Conservation (phyloP, 1,140 invertebrate species). For the Parasteatoda tepidariorum region DNA sequence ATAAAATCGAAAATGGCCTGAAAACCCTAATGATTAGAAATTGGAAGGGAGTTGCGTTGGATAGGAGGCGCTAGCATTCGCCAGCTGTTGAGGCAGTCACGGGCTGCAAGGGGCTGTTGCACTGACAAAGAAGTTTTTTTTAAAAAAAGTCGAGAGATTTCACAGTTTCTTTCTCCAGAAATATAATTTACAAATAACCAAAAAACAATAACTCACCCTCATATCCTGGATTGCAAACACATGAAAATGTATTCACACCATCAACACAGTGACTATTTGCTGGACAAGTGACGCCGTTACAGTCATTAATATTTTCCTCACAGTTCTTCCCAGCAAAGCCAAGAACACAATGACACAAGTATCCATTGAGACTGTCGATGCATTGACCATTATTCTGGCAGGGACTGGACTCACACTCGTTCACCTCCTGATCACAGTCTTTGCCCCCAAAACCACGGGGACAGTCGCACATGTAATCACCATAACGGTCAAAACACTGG, state of each 20-base stretch:
- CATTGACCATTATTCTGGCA: constrained; percentile 93
- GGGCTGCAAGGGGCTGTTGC: no score
- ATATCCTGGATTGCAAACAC: constrained; percentile 76
- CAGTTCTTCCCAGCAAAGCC: constrained; percentile 96
- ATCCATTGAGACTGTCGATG: constrained; percentile 89
- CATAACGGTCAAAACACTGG: constrained; percentile 71
- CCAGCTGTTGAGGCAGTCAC: no score
- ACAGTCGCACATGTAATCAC: constrained; percentile 61
- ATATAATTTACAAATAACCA: background rate
- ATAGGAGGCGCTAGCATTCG: no score
- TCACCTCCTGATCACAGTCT: constrained; percentile 89
- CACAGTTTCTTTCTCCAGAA: no score
- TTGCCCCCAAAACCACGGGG: constrained; percentile 77
- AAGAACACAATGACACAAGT: constrained; percentile 90
- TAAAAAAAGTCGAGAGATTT: no score
- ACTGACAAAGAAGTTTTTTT: no score
- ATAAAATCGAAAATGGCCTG: no score
- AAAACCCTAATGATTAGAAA: no score
- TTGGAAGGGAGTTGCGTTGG: no score
- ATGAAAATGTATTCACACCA: constrained; percentile 87
- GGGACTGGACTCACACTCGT: constrained; percentile 79
- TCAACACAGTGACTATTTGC: constrained; percentile 91
- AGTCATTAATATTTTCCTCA: constrained; percentile 95
- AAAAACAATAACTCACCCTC: constrained; percentile 24
- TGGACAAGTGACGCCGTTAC: constrained; percentile 91